Percentiles rank a stretch among this genome's conserved stretches.
Conservation (phyloP, 1,140 invertebrate genomes). For the Magallana ariakensis region DNA sequence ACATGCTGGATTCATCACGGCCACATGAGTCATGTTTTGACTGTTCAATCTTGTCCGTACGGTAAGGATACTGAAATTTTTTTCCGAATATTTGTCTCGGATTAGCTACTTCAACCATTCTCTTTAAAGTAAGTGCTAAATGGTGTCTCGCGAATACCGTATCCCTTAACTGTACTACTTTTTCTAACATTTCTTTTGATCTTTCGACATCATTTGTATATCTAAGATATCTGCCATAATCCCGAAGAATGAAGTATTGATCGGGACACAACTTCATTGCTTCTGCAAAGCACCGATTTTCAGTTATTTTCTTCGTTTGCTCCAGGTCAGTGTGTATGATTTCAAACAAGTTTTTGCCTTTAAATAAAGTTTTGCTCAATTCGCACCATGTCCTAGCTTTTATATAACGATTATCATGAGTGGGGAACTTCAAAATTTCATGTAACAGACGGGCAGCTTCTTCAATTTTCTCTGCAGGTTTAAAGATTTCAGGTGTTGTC, state of each 20-base stretch:
- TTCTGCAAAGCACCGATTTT: not conserved
- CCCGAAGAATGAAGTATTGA: not conserved
- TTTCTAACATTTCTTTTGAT: slow-evolving; percentile 7
- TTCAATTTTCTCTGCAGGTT: not conserved
- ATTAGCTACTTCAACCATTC: not conserved
- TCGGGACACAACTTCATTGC: not conserved
- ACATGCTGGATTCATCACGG: not conserved
- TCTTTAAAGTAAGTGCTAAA: slow-evolving; percentile 11
- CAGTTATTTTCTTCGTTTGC: not conserved
- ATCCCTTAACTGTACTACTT: not conserved
- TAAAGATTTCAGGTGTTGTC: not conserved
- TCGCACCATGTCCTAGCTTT: no score
- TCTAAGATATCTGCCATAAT: no score
- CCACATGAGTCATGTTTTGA: not conserved
- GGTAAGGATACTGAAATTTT: not conserved
- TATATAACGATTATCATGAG: no score
- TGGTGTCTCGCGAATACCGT: slow-evolving; percentile 4
- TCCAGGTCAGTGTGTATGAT: not conserved
- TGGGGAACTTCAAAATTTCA: not conserved
- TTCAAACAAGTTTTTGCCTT: not conserved
- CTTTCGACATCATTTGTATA: not conserved
- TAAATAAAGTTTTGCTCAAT: not conserved
- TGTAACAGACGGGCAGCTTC: not conserved
- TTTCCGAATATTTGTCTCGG: not conserved
- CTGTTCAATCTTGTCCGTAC: not conserved